Base-by-base conservation (phyloP, 2,797 vertebrate species). In the Botia almorhae region DNA sequence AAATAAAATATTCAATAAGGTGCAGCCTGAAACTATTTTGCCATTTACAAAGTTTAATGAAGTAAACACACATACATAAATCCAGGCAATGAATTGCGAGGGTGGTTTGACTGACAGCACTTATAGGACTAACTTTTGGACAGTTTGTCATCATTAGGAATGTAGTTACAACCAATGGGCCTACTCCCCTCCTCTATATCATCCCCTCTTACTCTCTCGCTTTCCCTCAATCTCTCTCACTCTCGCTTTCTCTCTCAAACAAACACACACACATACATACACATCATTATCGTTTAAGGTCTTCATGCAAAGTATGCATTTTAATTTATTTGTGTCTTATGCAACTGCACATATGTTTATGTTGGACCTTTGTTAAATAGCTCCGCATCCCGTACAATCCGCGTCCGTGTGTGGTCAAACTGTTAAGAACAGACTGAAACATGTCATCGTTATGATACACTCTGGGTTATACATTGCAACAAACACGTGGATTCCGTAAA, bases 11-110 rank as follows among this genome's bases (percentile, higher is more conserved):
- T 7, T 73, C 78, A 63, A 58, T 81, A 74, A 85, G 74, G 65
- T 81, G 79, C 86, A 79, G 82, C 69, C 60, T 83, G 87, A 80
- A 86, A 56, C 69, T n/a, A 51, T 71, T 60, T 71, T 61, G 67
- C 51, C n/a, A 81, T 61, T 86, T 65, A 53, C 13, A 53, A 78
- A 14, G 19, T 23, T 14, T 23, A 26, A 48, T 3, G 11, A 70
- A 13, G 19, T 8, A 78, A 64, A 63, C 29, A 39, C 21, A 23
- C 36, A 67, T 36, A 55, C 26, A 43, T 36, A 48, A 69, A 16
- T 17, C 2, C 11, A 58, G 55, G 33, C 10, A 7, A 12, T 14
- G 5, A 14, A 21, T 33, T 58, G 68, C 7, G 17, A 50, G 12
- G 53, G 55, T 6, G 21, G 21, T 5, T 29, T 69, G 56, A 78